Conservation (phyloP, 2,797 vertebrate genomes). For the Anniella stebbinsi region DNA sequence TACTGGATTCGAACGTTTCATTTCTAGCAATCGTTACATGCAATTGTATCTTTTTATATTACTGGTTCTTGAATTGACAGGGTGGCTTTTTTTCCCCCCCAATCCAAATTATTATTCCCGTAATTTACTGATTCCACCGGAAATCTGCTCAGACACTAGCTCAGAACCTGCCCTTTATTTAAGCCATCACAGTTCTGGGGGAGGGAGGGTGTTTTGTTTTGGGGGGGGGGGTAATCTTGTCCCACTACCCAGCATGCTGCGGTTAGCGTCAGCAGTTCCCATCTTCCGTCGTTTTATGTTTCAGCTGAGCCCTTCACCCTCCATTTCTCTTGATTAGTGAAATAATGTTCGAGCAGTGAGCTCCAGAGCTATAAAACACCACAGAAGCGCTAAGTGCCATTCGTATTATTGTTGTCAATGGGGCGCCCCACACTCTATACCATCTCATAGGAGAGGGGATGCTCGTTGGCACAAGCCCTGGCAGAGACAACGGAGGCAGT, state of each 20-base stretch:
- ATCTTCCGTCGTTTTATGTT: background rate
- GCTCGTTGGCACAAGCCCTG: background rate
- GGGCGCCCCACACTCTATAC: background rate
- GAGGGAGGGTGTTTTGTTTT: background rate
- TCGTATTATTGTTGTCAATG: background rate
- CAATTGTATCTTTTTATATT: background rate
- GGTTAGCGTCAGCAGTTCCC: background rate
- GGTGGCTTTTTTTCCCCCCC: too few species aligned
- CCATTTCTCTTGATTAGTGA: slow-evolving; percentile 14
- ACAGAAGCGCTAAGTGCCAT: background rate
- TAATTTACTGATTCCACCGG: background rate
- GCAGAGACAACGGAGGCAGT: background rate
- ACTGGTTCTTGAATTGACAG: background rate
- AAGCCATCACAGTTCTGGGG: background rate
- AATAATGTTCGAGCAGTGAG: background rate
- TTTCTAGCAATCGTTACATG: background rate
- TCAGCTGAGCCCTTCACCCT: background rate
- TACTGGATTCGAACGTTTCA: background rate
- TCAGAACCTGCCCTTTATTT: background rate
- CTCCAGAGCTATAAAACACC: background rate
- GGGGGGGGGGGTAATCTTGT: background rate
- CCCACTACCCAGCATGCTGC: background rate
- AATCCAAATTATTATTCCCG: background rate
- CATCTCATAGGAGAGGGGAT: background rate
- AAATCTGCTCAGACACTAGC: background rate